Base-by-base conservation (phyloP, 2,888 invertebrate genomes). In the Cyrtodaria siliqua region DNA sequence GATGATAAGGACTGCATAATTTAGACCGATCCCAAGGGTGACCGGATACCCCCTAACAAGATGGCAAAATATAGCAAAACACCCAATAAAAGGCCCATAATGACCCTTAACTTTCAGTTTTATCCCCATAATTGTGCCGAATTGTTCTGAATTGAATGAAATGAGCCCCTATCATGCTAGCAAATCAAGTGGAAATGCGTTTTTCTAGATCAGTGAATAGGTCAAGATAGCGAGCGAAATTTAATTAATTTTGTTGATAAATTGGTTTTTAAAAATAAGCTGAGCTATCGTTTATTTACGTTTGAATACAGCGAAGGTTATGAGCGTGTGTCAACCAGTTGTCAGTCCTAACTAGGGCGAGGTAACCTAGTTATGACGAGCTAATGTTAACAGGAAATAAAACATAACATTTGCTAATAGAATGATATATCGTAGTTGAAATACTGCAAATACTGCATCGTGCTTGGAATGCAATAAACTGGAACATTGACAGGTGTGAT, bases 171-270 rank as follows among this genome's bases (percentile, higher is more conserved):
- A 74, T 74, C 79, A 67, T 60, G 52, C 27, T 38, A 56, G 23
- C 59, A 75, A 79, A 69, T 76, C 75, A 76, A 64, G 55, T 73
- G 76, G 50, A 72, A 70, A 68, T 62, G 62, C 72, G 64, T 69
- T 79, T 79, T 76, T 73, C 80, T 67, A 76, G 80, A 68, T 76
- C 73, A 76, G 24, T 70, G 80, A 57, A 24, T 70, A 60, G 76
- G 80, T 76, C 76, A 77, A 67, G 73, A 67, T 70, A 70, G 56
- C 70, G 80, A 67, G 70, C 47, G 70, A 77, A 76, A 67, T 80
- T 76, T 70, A 77, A 77, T 80, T 73, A 80, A 70, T 80, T 80
- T 80, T 74, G 67, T 73, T 76, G 80, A 80, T 80, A 77, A 77
- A 77, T 80, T 72, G 60, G 60, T 77, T 80, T 80, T 80, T 80